Conservation (phyloP, 2,888 invertebrate genomes). For the Dynastes grantii region DNA sequence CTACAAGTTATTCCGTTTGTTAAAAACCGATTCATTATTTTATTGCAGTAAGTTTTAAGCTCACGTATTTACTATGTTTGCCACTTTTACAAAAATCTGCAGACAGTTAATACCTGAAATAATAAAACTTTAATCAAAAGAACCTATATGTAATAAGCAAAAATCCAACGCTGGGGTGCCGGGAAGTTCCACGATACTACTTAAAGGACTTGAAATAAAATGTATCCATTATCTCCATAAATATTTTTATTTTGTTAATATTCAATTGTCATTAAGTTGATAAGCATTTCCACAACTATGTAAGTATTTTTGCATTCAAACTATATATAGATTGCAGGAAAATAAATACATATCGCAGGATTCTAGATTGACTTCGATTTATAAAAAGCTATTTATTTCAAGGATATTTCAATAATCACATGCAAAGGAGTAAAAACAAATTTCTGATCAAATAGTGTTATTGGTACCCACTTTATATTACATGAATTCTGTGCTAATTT, state of each 20-base stretch:
- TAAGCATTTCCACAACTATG: constrained; percentile 23
- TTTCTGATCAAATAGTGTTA: no score
- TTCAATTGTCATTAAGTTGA: constrained; percentile 17
- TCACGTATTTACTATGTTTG: no score
- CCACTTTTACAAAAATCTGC: no score
- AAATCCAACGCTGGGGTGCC: neutral
- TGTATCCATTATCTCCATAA: neutral
- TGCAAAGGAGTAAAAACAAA: no score
- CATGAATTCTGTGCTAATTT: no score
- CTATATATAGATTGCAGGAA: neutral
- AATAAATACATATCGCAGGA: neutral
- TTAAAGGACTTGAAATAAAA: neutral
- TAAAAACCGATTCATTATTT: no score
- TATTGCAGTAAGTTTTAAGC: no score
- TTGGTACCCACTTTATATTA: no score
- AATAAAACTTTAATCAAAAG: no score
- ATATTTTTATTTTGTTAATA: constrained; percentile 11
- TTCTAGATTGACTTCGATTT: constrained; percentile 6
- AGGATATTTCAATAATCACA: neutral
- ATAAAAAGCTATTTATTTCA: neutral
- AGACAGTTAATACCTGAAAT: no score
- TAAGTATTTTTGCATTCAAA: neutral
- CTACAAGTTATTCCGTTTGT: no score
- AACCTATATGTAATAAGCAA: no score
- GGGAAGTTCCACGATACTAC: neutral